Conservation (phyloP, 2,888 invertebrate genomes). For the Lithosia quadra region DNA sequence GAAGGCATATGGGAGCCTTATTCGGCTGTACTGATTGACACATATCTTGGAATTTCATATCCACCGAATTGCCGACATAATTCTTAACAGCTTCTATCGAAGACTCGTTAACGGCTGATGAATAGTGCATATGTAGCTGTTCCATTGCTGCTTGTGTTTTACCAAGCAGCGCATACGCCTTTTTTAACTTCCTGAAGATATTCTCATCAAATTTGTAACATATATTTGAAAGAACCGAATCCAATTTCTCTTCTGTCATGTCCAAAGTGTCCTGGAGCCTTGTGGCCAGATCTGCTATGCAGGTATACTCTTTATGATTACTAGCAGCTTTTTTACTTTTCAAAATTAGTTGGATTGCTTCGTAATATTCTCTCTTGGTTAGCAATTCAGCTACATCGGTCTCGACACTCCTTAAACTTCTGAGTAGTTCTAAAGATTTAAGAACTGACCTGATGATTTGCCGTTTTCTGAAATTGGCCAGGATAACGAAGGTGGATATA, state of each 20-base stretch:
- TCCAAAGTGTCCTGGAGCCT: conserved; percentile 96
- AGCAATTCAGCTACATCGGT: conserved; percentile 93
- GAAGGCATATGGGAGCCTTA: conserved; percentile 89
- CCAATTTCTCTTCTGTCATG: conserved; percentile 96
- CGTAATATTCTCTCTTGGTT: conserved; percentile 94
- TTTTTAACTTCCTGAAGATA: conserved; percentile 93
- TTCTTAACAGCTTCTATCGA: conserved; percentile 88
- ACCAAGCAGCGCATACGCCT: conserved; percentile 95
- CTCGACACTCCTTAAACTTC: conserved; percentile 92
- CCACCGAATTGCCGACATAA: conserved; percentile 72
- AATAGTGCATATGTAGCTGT: conserved; percentile 97
- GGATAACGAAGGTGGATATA: conserved; percentile 94
- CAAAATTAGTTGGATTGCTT: conserved; percentile 95
- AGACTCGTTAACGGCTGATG: conserved; percentile 95
- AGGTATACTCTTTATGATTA: conserved; percentile 95
- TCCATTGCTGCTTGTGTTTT: conserved; percentile 98
- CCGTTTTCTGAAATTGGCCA: conserved; percentile 96
- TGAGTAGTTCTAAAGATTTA: conserved; percentile 88
- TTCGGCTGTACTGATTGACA: conserved; percentile 87
- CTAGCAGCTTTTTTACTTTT: conserved; percentile 95
- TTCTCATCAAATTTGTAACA: conserved; percentile 91
- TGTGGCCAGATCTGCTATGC: conserved; percentile 94
- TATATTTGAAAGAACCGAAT: conserved; percentile 93
- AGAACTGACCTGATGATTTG: conserved; percentile 94
- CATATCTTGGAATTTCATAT: conserved; percentile 91